phyloP scores from a whole-genome alignment of 2,797 vertebrate genomes.

The Naso thynnoides region DNA sequence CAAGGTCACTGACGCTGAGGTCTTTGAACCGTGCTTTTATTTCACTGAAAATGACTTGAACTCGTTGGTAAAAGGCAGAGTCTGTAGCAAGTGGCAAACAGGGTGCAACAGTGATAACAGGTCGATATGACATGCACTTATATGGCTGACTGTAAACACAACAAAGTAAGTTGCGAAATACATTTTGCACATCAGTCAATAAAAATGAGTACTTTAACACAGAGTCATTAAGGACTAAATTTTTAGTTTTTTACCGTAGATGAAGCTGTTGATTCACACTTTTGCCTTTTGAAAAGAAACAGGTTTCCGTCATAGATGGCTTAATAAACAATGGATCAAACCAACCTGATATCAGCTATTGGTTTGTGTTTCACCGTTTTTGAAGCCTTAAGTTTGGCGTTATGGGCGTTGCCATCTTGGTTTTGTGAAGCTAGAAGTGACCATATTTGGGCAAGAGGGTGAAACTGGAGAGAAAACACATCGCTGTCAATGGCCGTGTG shows the following conservation, averaged over 20 bases:
- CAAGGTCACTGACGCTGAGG: slow-evolving; percentile 52
- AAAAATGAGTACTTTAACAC: not conserved
- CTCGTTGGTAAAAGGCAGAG: slow-evolving; percentile 41
- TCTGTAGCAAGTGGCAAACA: slow-evolving; percentile 54
- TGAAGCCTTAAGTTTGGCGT: not conserved
- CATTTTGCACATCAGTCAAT: not conserved
- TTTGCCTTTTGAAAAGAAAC: not conserved
- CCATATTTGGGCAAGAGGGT: not conserved
- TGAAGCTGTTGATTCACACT: not conserved
- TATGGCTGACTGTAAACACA: slow-evolving; percentile 22
- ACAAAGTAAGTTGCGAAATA: not conserved
- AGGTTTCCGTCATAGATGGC: not conserved
- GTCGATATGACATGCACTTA: slow-evolving; percentile 48
- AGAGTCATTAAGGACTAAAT: not conserved
- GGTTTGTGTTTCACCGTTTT: not conserved
- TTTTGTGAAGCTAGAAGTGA: not conserved
- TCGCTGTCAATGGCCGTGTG: too few relatives aligned
- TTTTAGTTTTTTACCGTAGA: not conserved
- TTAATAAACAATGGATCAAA: too few relatives aligned
- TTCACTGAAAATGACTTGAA: slow-evolving; percentile 52
- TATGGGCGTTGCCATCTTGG: not conserved
- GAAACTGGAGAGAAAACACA: not conserved
- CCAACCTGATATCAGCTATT: not conserved
- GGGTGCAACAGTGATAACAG: slow-evolving; percentile 31
- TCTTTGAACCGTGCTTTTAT: slow-evolving; percentile 65